phyloP scores from a whole-genome alignment of 23 tunicate species.

The Oikopleura dioica region DNA sequence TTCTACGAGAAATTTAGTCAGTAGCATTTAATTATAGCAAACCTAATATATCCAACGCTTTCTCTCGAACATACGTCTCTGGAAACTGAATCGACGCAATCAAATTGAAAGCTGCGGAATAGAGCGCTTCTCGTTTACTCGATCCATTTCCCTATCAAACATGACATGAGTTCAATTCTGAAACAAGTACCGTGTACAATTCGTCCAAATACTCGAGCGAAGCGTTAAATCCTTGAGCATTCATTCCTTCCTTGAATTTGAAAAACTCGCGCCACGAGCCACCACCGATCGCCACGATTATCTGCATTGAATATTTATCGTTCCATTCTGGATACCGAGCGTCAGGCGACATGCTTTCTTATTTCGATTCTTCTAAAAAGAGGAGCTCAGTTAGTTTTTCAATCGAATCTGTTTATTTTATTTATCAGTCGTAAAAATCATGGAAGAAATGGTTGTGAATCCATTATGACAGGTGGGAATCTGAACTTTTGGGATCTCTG shows the following conservation, averaged over 20 bases:
- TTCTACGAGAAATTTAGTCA: too few relatives aligned
- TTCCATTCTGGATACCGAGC: neutral
- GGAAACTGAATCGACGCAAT: neutral
- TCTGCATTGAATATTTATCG: neutral
- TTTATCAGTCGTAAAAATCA: too few relatives aligned
- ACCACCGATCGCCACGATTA: neutral
- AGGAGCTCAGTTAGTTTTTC: too few relatives aligned
- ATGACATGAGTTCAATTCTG: neutral
- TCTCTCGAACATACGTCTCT: neutral
- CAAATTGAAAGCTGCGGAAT: neutral
- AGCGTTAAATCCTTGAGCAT: neutral
- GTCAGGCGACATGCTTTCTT: too few relatives aligned
- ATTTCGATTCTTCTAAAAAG: neutral
- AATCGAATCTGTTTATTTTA: too few relatives aligned
- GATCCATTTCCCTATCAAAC: neutral
- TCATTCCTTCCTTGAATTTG: neutral
- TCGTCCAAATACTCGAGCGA: neutral
- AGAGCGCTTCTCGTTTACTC: constrained; percentile 3
- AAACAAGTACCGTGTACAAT: neutral
- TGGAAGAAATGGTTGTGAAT: too few relatives aligned
- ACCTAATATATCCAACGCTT: neutral
- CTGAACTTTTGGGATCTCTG: too few relatives aligned
- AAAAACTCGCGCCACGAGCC: neutral
- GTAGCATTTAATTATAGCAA: too few relatives aligned
- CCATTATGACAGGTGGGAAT: too few relatives aligned